Evolutionary conservation across 2,113 vertebrate genomes (phyloP), one percentile per base, ranked within the genome.

Genomic region (Macrotus californicus): DNA sequence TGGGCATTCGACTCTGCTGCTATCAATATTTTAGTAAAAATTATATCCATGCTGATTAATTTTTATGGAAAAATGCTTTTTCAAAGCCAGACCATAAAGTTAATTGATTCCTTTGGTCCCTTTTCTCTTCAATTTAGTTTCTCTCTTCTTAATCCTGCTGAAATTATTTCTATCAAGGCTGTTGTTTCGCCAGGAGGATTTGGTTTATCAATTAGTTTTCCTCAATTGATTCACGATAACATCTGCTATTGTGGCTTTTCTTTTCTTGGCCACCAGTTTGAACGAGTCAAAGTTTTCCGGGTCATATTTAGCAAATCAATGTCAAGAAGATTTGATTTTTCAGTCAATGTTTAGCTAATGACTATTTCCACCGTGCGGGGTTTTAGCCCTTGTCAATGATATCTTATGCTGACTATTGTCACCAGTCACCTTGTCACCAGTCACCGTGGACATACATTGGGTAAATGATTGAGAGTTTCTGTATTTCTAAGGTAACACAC

Each of bases 281-380:
- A 86, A 56, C 56, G 90, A 94, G 75, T 34, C 50, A 18, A 76
- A 79, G 31, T 94, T 94, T 89, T 22, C 59, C 80, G 66, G 21
- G 21, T 34, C 72, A 11, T 39, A 50, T 66, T 92, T 75, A 92
- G 21, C n/a, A 76, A 93, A 87, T 82, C 83, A 75, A 34, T 50
- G 61, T 79, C 73, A 67, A 89, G 76, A 94, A 85, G 83, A 39
- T 69, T 81, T 91, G 43, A 70, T 66, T 34, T 70, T 93, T 77
- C 29, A 50, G 76, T 73, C 67, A 93, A 87, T 76, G 77, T 95
- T 96, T 39, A 66, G 26, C 93, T 79, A 52, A 80, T 93, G 39
- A 91, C 56, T 94, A 66, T 83, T 46, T 91, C 43, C 2, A 61
- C 48, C 59, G 18, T 4, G 36, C 21, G 34, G 61, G 16, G 41